phyloP scores from a whole-genome alignment of 2,797 vertebrate species.

The Lerista edwardsae region DNA sequence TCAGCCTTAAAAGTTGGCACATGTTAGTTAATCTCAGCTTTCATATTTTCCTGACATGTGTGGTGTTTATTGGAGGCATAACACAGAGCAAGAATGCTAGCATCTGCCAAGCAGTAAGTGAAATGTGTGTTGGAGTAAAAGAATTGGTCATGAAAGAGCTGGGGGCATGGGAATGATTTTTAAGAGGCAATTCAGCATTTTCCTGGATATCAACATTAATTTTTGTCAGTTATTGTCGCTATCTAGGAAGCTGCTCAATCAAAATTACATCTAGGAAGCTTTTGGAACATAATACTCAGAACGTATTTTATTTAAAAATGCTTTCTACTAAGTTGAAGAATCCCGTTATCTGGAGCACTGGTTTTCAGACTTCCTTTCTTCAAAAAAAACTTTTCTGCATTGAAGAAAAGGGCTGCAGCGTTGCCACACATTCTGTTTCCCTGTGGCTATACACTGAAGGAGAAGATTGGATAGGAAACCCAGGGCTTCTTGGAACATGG shows the following conservation, averaged over 20 bases:
- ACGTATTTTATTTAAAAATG: not conserved
- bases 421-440: not conserved
- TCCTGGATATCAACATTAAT: not conserved
- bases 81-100: conserved; percentile 89
- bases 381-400: not conserved
- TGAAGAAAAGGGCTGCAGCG: too few species aligned
- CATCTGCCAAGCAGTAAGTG: conserved; percentile 95
- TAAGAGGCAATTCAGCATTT: not conserved
- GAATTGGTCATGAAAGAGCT: not conserved
- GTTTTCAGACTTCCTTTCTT: too few species aligned
- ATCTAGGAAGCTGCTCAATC: not conserved
- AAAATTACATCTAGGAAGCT: not conserved
- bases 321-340: not conserved
- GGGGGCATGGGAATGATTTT: not conserved
- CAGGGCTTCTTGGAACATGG: not conserved
- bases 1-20: conserved; percentile 97
- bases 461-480: not conserved
- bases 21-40: conserved; percentile 96
- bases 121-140: not conserved
- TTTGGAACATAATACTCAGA: not conserved
- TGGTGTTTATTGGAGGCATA: conserved; percentile 91
- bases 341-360: not conserved
- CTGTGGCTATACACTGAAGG: not conserved
- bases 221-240: not conserved
- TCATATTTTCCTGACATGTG: conserved; percentile 92